Evolutionary conservation across 2,888 invertebrate species (phyloP), one percentile per base, ranked within the genome.

Genomic region (Torymus texanus): DNA sequence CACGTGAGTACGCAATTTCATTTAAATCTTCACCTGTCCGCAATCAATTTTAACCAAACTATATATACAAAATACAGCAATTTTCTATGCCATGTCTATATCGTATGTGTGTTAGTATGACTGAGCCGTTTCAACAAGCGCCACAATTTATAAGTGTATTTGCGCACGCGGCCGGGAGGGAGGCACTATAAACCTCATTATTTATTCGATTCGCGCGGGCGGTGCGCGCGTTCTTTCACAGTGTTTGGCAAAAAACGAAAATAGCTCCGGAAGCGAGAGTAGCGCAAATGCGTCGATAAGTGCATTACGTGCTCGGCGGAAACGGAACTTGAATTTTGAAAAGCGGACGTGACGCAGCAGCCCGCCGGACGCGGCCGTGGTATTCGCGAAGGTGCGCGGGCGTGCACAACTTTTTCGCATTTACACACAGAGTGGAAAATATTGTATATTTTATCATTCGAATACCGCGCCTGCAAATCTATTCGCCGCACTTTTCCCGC

Each of bases 241-340:
- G 65, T 72, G 78, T 78, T 78, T 78, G 58, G 29, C 24, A 65
- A 63, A 61, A 56, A 63, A 29, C 55, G 76, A 81, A 75, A 79
- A 79, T 77, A 76, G 74, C 70, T 66, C 62, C 78, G 78, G 78
- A 78, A 80, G 70, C 77, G 79, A 74, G 68, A 24, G 58, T 50
- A 73, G 76, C 74, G 79, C 66, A 79, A 81, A 81, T 79, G 74
- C 74, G 66, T 84, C 84, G 85, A 75, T 86, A 86, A 86, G 86
- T 83, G 84, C 80, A 86, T 85, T 86, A 85, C 82, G 82, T 73
- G 81, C 75, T 53, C 68, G 77, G 74, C 82, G 83, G 83, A 79
- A 84, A 78, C 83, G 85, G 83, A 85, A 84, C 82, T 82, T 77
- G 83, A 82, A 84, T 84, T 84, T 84, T 83, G 82, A 82, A 84